Conservation (phyloP, 2,888 invertebrate genomes). For the Papilio protenor region DNA sequence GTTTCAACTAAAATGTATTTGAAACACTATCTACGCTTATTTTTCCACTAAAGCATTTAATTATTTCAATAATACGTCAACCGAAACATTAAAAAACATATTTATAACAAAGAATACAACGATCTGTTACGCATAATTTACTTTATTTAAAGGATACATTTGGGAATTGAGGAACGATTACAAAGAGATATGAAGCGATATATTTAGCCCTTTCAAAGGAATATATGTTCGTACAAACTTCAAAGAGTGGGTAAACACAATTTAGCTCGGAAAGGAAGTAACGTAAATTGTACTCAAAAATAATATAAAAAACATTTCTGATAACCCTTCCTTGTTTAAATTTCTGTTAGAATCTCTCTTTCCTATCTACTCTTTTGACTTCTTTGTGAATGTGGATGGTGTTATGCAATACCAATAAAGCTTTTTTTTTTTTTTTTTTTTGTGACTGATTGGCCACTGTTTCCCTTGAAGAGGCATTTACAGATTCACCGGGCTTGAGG, state of each 20-base stretch:
- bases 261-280: not conserved
- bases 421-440: too few relatives aligned
- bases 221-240: not conserved
- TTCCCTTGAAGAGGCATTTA: too few relatives aligned
- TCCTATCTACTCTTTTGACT: not conserved
- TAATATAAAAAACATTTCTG: not conserved
- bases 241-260: not conserved
- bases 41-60: too few relatives aligned
- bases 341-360: not conserved
- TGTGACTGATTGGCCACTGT: too few relatives aligned
- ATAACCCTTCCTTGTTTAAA: not conserved
- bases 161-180: not conserved
- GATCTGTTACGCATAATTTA: constrained; percentile 13
- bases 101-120: not conserved
- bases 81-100: not conserved
- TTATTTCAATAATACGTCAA: too few relatives aligned
- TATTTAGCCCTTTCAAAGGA: constrained; percentile 2
- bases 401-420: too few relatives aligned
- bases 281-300: not conserved
- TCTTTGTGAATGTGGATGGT: not conserved
- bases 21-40: too few relatives aligned
- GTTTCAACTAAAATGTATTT: too few relatives aligned
- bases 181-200: not conserved
- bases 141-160: constrained; percentile 1
- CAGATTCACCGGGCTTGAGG: too few relatives aligned